A percentile compares a stretch with the other conserved stretches of the same genome.
These are phyloP conservation scores for Aldrovandia affinis DNA, from an alignment of 2,797 vertebrate genomes.

Conservation along the genomic window DNA sequence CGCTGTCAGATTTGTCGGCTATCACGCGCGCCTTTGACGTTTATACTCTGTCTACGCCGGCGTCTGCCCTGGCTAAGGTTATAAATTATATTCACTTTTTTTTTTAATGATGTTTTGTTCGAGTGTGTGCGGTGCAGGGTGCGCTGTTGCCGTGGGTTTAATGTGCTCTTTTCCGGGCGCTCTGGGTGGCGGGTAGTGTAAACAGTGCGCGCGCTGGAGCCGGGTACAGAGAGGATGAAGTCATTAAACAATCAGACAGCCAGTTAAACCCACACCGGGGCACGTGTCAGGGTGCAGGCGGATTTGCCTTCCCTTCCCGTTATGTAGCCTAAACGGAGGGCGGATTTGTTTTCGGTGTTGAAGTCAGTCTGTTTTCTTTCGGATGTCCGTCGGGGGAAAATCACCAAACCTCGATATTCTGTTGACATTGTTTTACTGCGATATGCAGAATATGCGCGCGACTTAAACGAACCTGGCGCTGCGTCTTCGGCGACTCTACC, in stretches of 20 bases:
- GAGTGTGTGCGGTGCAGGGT: neutral
- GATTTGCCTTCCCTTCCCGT: constrained; percentile 13
- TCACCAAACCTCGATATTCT: neutral
- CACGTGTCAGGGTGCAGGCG: neutral
- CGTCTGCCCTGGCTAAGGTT: neutral
- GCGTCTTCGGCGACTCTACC: neutral
- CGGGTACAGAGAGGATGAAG: constrained; percentile 11
- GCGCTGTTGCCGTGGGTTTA: neutral
- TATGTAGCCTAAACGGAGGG: neutral
- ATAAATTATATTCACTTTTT: neutral
- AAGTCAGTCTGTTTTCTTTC: neutral
- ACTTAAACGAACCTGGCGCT: neutral
- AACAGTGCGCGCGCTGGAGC: neutral
- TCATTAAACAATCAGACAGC: constrained; percentile 23
- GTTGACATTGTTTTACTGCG: neutral
- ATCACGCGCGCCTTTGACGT: neutral
- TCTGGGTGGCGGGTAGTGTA: neutral
- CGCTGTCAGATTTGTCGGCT: neutral
- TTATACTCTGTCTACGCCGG: too few species aligned
- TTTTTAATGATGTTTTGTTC: neutral
- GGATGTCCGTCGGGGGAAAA: neutral
- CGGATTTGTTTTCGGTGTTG: constrained; percentile 1
- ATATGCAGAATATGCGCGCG: neutral
- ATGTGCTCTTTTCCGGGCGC: neutral
- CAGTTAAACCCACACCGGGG: constrained; percentile 12